Evolutionary conservation across 2,888 invertebrate species (phyloP), one percentile per base, ranked within the genome.

Genomic region (Lydus trimaculatus): DNA sequence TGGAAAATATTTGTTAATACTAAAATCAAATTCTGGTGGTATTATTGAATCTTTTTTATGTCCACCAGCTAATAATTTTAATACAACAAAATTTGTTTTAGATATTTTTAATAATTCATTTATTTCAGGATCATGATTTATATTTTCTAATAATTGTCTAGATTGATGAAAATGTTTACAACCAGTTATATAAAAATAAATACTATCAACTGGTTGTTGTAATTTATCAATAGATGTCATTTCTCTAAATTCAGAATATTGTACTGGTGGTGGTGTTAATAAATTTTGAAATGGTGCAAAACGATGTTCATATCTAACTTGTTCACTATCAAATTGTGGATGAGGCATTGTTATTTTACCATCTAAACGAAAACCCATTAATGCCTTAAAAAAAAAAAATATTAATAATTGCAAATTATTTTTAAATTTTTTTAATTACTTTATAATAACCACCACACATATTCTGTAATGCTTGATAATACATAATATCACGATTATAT

Each of bases 381-480:
- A 88, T n/a, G 96, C 96, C 94, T 94, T 61, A 79, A 85, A 69
- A 68, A 67, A 66, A 63, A 43, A 58, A 31, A 61, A 79, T 85
- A 68, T 67, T 67, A 66, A 63, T 33, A 43, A 43, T 58, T 63
- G 2, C 1, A 31, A 39, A 33, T 43, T 20, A 9, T 31, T 23
- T 59, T 62, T 17, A 9, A 63, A 23, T 43, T 43, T n/a, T n/a
- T n/a, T 20, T 52, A 52, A 15, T 75, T 82, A 93, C 95, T 90
- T 97, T 97, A 82, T 95, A 97, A 84, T 95, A 97, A 7, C 97
- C 98, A 0, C 97, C 98, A 84, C 96, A 96, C 89, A 98, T 91
- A 83, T 95, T 95, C 84, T 97, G 96, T 86, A 96, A 88, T 0
- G 96, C 96, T 85, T 98, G 97, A 78, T 94, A 93, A 84, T 94